phyloP scores from a whole-genome alignment of 2,888 invertebrate species.

The Pterostichus madidus region DNA sequence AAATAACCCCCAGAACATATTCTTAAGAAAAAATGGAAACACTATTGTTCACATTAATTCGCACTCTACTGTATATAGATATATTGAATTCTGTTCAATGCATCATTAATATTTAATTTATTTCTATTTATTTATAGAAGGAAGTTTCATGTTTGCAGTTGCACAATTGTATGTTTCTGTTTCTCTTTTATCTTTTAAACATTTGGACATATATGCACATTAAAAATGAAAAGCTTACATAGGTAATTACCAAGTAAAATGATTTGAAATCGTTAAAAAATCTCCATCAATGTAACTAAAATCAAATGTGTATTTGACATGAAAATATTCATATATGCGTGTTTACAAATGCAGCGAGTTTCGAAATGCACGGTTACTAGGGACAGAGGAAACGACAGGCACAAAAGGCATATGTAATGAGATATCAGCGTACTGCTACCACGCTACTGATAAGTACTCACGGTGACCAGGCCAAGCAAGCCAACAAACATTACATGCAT shows the following conservation, averaged over 20 bases:
- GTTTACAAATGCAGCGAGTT: constrained; percentile 37
- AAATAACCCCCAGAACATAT: too few relatives aligned
- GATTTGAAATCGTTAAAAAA: constrained; percentile 38
- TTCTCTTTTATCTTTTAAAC: not conserved
- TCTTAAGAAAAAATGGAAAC: too few relatives aligned
- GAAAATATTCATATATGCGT: constrained; percentile 49
- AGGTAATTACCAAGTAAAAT: constrained; percentile 41
- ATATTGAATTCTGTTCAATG: too few relatives aligned
- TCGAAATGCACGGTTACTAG: not conserved
- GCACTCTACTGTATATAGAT: too few relatives aligned
- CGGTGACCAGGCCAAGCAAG: not conserved
- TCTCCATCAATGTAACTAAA: constrained; percentile 40
- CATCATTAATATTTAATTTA: too few relatives aligned
- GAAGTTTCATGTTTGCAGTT: too few relatives aligned
- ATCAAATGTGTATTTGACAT: constrained; percentile 45
- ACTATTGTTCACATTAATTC: too few relatives aligned
- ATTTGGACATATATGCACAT: not conserved
- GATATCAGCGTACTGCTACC: not conserved
- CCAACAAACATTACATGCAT: not conserved
- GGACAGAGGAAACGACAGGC: constrained; percentile 22
- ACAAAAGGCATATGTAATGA: constrained; percentile 53
- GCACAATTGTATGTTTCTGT: not conserved
- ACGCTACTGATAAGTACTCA: not conserved
- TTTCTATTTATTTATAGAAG: too few relatives aligned
- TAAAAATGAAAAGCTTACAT: constrained; percentile 14